A percentile compares a stretch with the other conserved stretches of the same genome.
Conservation (phyloP, 2,888 invertebrate species). For the Mythimna impura region DNA sequence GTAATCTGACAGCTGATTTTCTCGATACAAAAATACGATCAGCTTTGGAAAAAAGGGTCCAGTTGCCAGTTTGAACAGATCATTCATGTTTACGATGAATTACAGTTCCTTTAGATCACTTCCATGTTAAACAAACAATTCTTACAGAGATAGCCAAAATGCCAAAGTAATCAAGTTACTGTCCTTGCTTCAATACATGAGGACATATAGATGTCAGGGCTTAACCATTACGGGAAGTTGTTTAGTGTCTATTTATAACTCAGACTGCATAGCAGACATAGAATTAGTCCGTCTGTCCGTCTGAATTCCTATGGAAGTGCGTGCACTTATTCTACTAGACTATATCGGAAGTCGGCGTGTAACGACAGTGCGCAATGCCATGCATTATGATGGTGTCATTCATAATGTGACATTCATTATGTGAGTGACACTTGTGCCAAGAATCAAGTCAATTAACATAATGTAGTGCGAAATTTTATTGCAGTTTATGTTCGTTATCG, state of each 20-base stretch:
- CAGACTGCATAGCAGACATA: conserved; percentile 28
- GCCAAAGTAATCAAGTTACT: not conserved
- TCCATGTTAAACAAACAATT: too few relatives aligned
- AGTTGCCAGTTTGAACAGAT: too few relatives aligned
- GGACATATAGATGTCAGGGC: conserved; percentile 7
- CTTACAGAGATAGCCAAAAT: not conserved
- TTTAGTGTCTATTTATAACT: conserved; percentile 33
- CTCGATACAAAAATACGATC: too few relatives aligned
- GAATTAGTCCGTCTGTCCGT: conserved; percentile 28
- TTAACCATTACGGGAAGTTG: conserved; percentile 34
- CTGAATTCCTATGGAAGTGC: conserved; percentile 46
- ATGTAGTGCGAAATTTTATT: conserved; percentile 27
- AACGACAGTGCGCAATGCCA: conserved; percentile 21
- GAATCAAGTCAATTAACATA: conserved; percentile 30
- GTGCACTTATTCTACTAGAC: conserved; percentile 46
- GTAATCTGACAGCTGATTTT: too few relatives aligned
- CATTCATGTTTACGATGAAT: too few relatives aligned
- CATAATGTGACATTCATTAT: conserved; percentile 23
- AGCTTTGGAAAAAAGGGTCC: too few relatives aligned
- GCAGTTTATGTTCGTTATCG: conserved; percentile 1
- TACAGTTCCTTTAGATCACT: too few relatives aligned
- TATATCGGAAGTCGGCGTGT: conserved; percentile 49
- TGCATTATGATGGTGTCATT: conserved; percentile 31
- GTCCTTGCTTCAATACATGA: not conserved
- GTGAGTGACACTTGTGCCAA: conserved; percentile 34